Evolutionary conservation across 2,797 vertebrate species (phyloP), one percentile per base, ranked within the genome.

Genomic region (Taeniopygia guttata): DNA sequence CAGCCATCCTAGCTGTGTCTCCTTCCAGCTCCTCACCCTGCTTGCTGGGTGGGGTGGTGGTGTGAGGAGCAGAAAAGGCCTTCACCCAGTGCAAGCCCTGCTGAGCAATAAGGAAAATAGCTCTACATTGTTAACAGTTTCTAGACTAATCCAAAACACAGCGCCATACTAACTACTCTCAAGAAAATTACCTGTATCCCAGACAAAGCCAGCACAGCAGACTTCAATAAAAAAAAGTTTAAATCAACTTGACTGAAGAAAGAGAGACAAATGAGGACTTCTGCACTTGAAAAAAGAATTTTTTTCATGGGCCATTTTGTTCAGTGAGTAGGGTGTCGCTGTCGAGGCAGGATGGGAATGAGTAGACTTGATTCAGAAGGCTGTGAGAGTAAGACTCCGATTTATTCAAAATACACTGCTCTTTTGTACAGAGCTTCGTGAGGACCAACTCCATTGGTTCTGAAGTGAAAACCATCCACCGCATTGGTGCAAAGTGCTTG

Each of bases 221-320:
- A 78, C 58, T 83, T 66, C 81, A 83, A 16, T 34, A 66, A 59
- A 66, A n/a, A n/a, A 58, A 56, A 83, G 43, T 73, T 77, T 68
- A 94, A 89, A 92, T 84, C 75, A 89, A 78, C 26, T 52, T 51
- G 58, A 64, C 62, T 81, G 60, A 12, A 91, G 45, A 83, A 60
- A 64, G 30, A 93, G 40, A 90, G 32, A 94, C 32, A 95, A 95
- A 91, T 73, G 55, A 73, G 17, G 26, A 93, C 52, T 79, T 79
- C 29, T 66, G 16, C 27, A 52, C 32, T 56, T 63, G 52, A 69
- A 55, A 76, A 79, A 84, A 29, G 9, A 66, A 64, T 48, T 34
- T n/a, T 67, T 90, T 93, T 93, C 42, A 85, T 26, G 23, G 36
- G 51, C 10, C 45, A 34, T 89, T 94, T 84, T 89, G 60, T 84